phyloP scores from a whole-genome alignment of 2,888 invertebrate genomes.

The Leptopilina syphax region DNA sequence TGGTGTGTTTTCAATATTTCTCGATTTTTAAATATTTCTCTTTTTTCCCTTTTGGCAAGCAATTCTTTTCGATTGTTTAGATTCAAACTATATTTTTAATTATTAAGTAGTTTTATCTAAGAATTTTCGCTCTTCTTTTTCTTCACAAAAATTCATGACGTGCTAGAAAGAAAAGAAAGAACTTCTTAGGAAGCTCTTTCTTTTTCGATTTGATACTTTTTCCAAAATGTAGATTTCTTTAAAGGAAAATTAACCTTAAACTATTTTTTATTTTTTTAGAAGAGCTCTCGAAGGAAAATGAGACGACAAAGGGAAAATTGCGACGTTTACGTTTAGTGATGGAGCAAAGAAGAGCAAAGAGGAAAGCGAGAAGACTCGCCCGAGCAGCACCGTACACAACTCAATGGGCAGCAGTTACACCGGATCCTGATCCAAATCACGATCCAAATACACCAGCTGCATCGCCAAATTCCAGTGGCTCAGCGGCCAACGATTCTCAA shows the following conservation, averaged over 20 bases:
- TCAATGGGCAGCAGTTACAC: constrained; percentile 76
- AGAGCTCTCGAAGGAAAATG: constrained; percentile 84
- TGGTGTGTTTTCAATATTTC: constrained; percentile 56
- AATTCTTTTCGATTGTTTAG: neutral
- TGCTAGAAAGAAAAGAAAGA: too few relatives aligned
- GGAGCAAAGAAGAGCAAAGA: constrained; percentile 88
- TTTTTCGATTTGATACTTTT: too few relatives aligned
- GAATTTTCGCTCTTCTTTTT: neutral
- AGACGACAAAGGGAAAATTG: constrained; percentile 90
- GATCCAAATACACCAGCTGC: constrained; percentile 70
- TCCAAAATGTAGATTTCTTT: too few relatives aligned
- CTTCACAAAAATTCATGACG: too few relatives aligned
- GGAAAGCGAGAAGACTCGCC: constrained; percentile 86
- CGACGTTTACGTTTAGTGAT: constrained; percentile 92
- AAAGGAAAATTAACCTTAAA: too few relatives aligned
- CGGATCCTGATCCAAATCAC: constrained; percentile 74
- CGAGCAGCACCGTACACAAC: constrained; percentile 84
- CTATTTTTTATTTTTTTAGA: constrained; percentile 59
- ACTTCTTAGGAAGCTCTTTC: too few relatives aligned
- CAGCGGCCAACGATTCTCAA: constrained; percentile 68
- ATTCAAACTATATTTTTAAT: neutral
- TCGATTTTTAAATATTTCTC: too few relatives aligned
- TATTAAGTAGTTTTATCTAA: too few relatives aligned
- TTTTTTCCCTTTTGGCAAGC: neutral
- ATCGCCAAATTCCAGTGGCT: constrained; percentile 48